Conservation (phyloP, 2,113 vertebrate genomes). For the Psilopsiagon aymara region DNA sequence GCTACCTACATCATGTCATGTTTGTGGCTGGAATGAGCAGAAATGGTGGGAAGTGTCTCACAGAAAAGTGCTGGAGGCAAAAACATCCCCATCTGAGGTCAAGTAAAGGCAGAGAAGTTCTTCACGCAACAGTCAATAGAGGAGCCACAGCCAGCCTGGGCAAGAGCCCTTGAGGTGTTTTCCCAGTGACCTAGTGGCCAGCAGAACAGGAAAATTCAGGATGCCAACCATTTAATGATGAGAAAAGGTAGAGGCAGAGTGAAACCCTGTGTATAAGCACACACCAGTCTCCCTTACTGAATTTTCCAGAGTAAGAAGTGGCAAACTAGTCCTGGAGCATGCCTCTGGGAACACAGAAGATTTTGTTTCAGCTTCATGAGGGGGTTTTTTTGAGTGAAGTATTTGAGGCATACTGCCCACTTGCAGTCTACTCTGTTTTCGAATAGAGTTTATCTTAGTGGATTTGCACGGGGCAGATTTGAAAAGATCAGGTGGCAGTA, state of each 20-base stretch:
- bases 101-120: not conserved
- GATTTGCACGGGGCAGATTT: not conserved
- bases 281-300: not conserved
- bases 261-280: not conserved
- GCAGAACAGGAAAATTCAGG: conserved; percentile 39
- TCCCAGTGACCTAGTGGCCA: not conserved
- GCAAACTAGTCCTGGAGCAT: not conserved
- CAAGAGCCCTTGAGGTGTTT: not conserved
- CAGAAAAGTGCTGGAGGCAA: not conserved
- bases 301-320: not conserved
- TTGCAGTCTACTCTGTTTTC: not conserved
- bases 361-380: not conserved
- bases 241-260: not conserved
- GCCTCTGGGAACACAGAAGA: not conserved
- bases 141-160: not conserved
- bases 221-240: accelerated
- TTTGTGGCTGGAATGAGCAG: not conserved
- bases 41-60: not conserved
- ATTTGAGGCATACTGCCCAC: not conserved
- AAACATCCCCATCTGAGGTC: not conserved
- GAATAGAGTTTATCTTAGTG: not conserved
- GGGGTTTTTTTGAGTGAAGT: not conserved
- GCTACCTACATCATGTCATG: not conserved
- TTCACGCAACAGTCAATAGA: not conserved
- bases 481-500: not conserved